Evolutionary conservation across 2,113 vertebrate species (phyloP), one percentile per base, ranked within the genome.

Genomic region (Artemisiospiza belli): DNA sequence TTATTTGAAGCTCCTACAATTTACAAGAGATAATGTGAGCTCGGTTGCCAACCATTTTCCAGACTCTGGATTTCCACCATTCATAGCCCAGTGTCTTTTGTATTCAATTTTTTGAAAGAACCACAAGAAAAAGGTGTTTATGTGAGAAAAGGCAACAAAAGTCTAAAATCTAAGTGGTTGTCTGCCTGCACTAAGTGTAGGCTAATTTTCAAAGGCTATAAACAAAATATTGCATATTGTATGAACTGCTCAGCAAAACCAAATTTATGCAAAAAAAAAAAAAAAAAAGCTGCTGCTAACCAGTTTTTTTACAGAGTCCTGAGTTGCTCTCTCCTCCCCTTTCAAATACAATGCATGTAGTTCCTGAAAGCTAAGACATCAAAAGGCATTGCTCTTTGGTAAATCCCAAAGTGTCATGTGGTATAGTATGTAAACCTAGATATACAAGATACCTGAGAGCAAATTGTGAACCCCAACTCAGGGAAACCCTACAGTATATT

Each of bases 121-220:
- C 6, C 17, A 47, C 19, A 82, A 91, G 39, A 87, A 78, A 74
- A 82, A 23, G 12, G 6, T 88, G 20, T 64, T 67, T 87, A 41
- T 63, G 39, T 87, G 52, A 94, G 66, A 79, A 72, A 85, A 93
- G 47, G 19, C 16, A 75, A 12, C 30, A 70, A 39, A 75, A 72
- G 30, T 12, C 30, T 88, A 70, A 72, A 82, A 63, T 72, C 2
- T 41, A 77, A 73, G 30, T 17, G 12, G 5, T 49, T 91, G 10
- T 79, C 47, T 63, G 11, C 24, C 28, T 46, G 44, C 4, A 24
- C 20, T 46, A 70, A 82, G 15, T 28, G 23, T 30, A 39, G 30
- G 39, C 11, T 83, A 79, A 57, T 88, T 94, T 94, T 92, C 82
- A 85, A 91, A 84, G 39, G 15, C n/a, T 89, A 11, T 70, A 70